Percentiles rank a stretch among this genome's conserved stretches.
Evolutionary conservation across 2,888 invertebrate genomes (phyloP).

Genomic region (Thalpophila matura): DNA sequence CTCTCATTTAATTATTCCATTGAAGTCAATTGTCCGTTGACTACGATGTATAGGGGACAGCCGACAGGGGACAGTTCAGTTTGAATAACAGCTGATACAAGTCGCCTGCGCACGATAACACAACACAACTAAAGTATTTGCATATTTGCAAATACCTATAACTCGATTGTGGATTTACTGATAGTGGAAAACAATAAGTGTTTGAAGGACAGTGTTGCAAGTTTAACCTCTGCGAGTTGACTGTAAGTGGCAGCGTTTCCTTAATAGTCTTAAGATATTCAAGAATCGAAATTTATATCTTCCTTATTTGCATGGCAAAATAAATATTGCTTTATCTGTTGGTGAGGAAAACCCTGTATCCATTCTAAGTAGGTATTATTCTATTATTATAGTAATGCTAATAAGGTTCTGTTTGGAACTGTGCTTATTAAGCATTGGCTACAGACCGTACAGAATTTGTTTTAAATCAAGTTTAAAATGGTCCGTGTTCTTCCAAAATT

Average conservation of each 20-base stretch:
- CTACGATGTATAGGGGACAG: conserved; percentile 46
- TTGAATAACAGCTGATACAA: conserved; percentile 56
- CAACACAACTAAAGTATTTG: conserved; percentile 1
- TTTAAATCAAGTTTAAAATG: too few relatives aligned
- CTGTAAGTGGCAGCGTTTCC: conserved; percentile 23
- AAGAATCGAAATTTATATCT: background rate
- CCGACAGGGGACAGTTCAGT: conserved; percentile 68
- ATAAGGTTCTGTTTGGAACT: background rate
- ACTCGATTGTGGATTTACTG: conserved; percentile 6
- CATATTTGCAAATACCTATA: conserved; percentile 5
- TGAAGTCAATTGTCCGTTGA: conserved; percentile 88
- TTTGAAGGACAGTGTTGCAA: conserved; percentile 4
- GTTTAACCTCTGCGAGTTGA: background rate
- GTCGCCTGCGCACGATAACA: conserved; percentile 60
- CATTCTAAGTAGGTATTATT: background rate
- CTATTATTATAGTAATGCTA: background rate
- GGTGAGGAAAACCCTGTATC: background rate
- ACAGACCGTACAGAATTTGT: too few relatives aligned
- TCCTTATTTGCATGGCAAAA: background rate
- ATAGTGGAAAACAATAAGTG: conserved; percentile 38
- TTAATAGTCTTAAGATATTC: background rate
- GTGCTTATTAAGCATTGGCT: too few relatives aligned
- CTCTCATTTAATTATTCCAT: conserved; percentile 81
- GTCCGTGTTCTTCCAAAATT: too few relatives aligned
- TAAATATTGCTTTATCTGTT: background rate